These are phyloP conservation scores for Antitype chi DNA, from an alignment of 2,888 invertebrate genomes.

Conservation along the genomic window DNA sequence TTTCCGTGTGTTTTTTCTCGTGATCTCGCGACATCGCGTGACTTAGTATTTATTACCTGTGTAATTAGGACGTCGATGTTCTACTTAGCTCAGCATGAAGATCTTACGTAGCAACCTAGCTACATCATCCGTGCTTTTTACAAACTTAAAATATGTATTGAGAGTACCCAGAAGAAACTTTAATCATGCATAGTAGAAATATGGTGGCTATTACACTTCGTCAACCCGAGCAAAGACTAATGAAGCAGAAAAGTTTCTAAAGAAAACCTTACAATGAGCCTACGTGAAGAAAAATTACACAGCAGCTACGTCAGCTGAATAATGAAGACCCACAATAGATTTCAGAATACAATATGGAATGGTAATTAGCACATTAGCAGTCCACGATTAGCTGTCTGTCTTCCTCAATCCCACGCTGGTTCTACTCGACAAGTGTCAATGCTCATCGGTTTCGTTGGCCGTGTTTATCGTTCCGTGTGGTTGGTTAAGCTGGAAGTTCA, in stretches of 20 bases:
- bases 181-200: conserved; percentile 32
- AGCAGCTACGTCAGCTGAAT: conserved; percentile 48
- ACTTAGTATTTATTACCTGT: conserved; percentile 47
- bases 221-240: conserved; percentile 39
- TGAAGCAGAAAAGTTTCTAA: conserved; percentile 46
- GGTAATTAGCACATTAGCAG: conserved; percentile 71
- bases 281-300: conserved; percentile 60
- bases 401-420: conserved; percentile 72
- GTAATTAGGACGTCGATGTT: conserved; percentile 59
- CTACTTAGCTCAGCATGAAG: conserved; percentile 48
- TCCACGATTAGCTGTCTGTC: conserved; percentile 65
- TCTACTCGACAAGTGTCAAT: conserved; percentile 58
- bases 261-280: conserved; percentile 57
- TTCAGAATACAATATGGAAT: conserved; percentile 65
- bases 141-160: conserved; percentile 50
- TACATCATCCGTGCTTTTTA: conserved; percentile 37
- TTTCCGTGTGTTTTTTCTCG: conserved; percentile 48
- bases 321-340: conserved; percentile 58
- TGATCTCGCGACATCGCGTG: conserved; percentile 65
- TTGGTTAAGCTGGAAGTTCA: conserved; percentile 63
- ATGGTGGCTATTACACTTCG: conserved; percentile 35
- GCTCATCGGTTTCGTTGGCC: conserved; percentile 58
- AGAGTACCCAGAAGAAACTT: conserved; percentile 40
- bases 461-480: conserved; percentile 64
- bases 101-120: conserved; percentile 45